Conservation (phyloP, 2,113 vertebrate species). For the Bos indicus region DNA sequence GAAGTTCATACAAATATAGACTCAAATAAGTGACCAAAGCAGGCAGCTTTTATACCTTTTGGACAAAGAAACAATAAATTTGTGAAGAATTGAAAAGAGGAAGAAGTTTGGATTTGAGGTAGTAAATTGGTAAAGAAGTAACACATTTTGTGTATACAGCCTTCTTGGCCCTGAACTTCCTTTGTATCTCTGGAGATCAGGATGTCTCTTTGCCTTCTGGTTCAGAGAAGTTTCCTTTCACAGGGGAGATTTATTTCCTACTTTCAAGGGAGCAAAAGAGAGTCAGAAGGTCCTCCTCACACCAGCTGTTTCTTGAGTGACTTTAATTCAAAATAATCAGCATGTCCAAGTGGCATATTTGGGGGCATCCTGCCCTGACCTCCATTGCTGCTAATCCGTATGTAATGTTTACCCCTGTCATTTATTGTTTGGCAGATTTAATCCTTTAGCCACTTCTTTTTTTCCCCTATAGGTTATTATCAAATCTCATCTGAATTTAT, state of each 20-base stretch:
- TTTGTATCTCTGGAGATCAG: not conserved
- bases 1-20: not conserved
- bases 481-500: not conserved
- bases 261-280: not conserved
- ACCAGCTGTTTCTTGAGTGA: not conserved
- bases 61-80: not conserved
- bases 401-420: not conserved
- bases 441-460: not conserved
- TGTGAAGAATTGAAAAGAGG: not conserved
- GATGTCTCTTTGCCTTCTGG: not conserved
- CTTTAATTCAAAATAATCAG: not conserved
- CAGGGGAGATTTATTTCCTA: not conserved
- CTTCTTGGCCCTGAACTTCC: not conserved
- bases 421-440: not conserved
- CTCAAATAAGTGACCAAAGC: not conserved
- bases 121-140: not conserved
- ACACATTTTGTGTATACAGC: not conserved
- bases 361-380: not conserved
- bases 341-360: not conserved
- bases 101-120: not conserved
- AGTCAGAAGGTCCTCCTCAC: not conserved
- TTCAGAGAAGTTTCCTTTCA: not conserved
- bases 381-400: not conserved
- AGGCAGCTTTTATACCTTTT: not conserved
- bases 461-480: not conserved